Evolutionary conservation across 2,113 vertebrate species (phyloP).

Genomic region (Stictonetta naevosa): DNA sequence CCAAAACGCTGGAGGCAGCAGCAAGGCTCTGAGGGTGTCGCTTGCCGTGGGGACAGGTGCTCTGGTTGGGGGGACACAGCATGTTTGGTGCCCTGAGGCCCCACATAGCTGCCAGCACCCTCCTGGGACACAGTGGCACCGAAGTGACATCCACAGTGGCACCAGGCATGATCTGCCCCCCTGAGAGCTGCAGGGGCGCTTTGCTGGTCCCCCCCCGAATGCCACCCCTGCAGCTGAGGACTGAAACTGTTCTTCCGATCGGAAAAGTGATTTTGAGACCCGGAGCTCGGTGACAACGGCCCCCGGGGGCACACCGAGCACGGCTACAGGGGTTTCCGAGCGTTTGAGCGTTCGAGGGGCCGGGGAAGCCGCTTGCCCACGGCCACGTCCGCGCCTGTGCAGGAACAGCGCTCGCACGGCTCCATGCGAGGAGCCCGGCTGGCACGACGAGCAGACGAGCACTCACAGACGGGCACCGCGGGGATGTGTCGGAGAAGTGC

Average conservation of each 20-base stretch:
- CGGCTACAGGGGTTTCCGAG: background rate
- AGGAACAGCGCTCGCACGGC: fast-evolving
- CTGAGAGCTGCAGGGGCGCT: background rate
- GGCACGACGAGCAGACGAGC: fast-evolving
- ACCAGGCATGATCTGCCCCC: fast-evolving
- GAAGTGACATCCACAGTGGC: too few relatives aligned
- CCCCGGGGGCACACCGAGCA: fast-evolving
- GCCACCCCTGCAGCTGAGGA: background rate
- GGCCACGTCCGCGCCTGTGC: background rate
- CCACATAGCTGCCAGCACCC: background rate
- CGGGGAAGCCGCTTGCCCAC: background rate
- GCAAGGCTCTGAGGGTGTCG: background rate
- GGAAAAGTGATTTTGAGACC: background rate
- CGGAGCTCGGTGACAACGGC: background rate
- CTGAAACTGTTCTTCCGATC: fast-evolving
- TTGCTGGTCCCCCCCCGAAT: fast-evolving
- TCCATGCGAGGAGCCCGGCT: fast-evolving
- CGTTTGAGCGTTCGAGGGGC: fast-evolving
- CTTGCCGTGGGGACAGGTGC: background rate
- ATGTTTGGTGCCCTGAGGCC: background rate
- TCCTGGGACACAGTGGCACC: background rate
- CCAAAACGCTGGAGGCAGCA: background rate
- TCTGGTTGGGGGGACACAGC: background rate
- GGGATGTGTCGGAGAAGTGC: background rate
- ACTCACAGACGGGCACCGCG: fast-evolving